Conservation (phyloP, 2,113 vertebrate species). For the Scytalopus superciliaris region DNA sequence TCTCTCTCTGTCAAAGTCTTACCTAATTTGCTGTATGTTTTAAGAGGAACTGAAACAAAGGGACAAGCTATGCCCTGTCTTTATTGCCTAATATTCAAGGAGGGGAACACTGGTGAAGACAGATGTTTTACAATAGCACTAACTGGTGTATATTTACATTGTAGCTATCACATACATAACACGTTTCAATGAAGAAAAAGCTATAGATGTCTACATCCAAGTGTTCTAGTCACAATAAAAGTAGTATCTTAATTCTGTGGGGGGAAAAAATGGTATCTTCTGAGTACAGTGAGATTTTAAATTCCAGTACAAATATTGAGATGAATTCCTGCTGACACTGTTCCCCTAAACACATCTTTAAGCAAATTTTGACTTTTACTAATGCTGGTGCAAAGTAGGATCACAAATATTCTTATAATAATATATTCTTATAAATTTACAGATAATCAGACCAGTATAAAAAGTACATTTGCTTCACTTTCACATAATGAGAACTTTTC, state of each 20-base stretch:
- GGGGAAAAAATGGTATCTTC: neutral
- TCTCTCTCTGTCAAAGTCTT: neutral
- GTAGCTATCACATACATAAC: neutral
- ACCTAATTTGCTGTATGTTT: neutral
- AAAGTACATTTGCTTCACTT: neutral
- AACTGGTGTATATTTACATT: accelerated
- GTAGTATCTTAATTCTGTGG: accelerated
- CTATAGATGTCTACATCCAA: neutral
- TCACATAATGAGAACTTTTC: neutral
- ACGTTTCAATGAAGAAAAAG: neutral
- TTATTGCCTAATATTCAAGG: neutral
- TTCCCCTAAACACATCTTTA: neutral
- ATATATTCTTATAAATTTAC: neutral
- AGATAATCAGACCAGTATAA: neutral
- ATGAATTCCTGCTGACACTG: neutral
- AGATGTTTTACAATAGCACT: neutral
- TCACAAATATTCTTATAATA: neutral
- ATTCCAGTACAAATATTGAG: neutral
- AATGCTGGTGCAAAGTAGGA: neutral
- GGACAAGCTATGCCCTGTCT: neutral
- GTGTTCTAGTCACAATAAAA: neutral
- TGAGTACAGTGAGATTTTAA: neutral
- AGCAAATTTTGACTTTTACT: neutral
- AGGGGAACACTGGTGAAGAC: neutral
- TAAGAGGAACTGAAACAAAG: neutral